Evolutionary conservation across 2,113 vertebrate genomes (phyloP), one percentile per base, ranked within the genome.

Genomic region (Ursus arctos): DNA sequence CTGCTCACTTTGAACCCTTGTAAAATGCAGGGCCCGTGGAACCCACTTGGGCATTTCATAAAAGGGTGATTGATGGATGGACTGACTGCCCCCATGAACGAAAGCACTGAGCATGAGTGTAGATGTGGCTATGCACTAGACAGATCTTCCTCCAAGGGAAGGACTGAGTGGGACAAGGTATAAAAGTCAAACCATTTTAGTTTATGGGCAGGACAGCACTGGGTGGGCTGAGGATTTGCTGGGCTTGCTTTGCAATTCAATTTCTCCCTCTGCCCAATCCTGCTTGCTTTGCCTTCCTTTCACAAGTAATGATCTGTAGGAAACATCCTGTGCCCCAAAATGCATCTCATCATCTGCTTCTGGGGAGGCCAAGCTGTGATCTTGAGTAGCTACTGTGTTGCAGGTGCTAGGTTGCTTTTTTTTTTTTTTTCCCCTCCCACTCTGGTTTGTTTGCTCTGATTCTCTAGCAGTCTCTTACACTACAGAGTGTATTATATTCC

Each of bases 101-200:
- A 26, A 72, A 28, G 26, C 59, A 53, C 2, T 4, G 19, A 69
- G 24, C 31, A 21, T 40, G 16, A 31, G 15, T 53, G 11, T 12
- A 4, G 28, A 53, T 26, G 5, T 26, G 31, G 12, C n/a, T 28
- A 31, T 72, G 12, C 7, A 0, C 43, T 31, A 18, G 7, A 14
- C 9, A 59, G 67, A 43, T 26, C 6, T 19, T 15, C 11, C 2
- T 31, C 33, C 18, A 12, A 49, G 4, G 69, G 53, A 57, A 19
- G 31, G 31, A 40, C 4, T 19, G 13, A 43, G n/a, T 7, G 13
- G 47, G 4, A 0, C 57, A 43, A 4, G 3, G 4, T 16, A 6
- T 11, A 14, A 71, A 90, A 9, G 1, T 7, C 15, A 71, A 40
- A 1, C 0, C 4, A 5, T 9, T 87, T 79, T 6, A 36, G n/a